phyloP scores from a whole-genome alignment of 2,113 vertebrate genomes.

The Salminus brasiliensis region DNA sequence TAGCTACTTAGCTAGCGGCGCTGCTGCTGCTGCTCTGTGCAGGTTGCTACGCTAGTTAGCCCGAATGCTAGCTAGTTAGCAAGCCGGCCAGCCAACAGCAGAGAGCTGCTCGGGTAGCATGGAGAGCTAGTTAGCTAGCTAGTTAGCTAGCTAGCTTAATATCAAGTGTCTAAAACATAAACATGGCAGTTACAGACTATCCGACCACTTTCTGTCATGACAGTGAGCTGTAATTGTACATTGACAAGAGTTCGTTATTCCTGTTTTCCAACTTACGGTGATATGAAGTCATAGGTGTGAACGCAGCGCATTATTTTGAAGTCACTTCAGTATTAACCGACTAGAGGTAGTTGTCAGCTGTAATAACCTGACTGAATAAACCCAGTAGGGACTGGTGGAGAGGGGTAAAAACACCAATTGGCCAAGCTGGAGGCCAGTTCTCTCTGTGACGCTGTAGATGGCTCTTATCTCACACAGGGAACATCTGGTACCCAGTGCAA shows the following conservation, averaged over 20 bases:
- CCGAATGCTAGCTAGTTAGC: background rate
- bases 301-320: too few species aligned
- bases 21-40: background rate
- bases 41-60: constrained; percentile 20
- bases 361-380: background rate
- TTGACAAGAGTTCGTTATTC: too few species aligned
- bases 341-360: background rate
- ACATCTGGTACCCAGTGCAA: too few species aligned
- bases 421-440: background rate
- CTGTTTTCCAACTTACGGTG: too few species aligned
- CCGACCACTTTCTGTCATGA: background rate
- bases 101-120: background rate
- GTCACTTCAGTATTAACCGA: too few species aligned
- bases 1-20: background rate
- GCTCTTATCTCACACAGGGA: too few species aligned
- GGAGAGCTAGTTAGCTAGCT: background rate
- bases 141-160: background rate
- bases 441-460: background rate
- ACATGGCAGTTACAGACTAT: background rate
- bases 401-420: background rate
- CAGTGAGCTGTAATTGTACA: too few species aligned
- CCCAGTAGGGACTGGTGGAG: background rate
- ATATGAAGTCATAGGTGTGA: too few species aligned
- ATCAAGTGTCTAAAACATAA: background rate
- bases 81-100: background rate